These are phyloP conservation scores for Diploptera punctata DNA, from an alignment of 2,888 invertebrate species.

Conservation along the genomic window DNA sequence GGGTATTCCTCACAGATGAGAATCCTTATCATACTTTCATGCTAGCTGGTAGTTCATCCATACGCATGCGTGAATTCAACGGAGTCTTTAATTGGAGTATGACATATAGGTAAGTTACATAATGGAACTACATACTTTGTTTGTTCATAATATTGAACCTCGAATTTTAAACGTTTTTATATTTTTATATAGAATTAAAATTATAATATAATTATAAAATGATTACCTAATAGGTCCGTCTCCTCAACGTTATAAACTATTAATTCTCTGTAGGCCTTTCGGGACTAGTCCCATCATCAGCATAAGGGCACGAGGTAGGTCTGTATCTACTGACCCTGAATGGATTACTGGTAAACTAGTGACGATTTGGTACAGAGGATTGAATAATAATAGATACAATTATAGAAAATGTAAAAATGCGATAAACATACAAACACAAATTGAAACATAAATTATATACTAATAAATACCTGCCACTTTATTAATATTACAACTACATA, in stretches of 20 bases:
- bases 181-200: neutral
- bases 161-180: neutral
- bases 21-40: constrained; percentile 67
- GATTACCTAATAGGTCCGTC: too few relatives aligned
- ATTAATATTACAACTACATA: too few relatives aligned
- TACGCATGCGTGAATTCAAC: constrained; percentile 57
- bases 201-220: neutral
- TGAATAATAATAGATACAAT: neutral
- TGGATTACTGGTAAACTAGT: neutral
- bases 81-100: constrained; percentile 63
- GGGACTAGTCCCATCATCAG: too few relatives aligned
- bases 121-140: neutral
- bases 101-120: constrained; percentile 35
- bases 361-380: too few relatives aligned
- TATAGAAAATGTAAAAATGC: neutral
- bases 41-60: constrained; percentile 49
- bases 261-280: too few relatives aligned
- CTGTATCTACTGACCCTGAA: neutral
- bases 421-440: neutral
- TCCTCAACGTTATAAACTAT: too few relatives aligned
- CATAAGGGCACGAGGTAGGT: too few relatives aligned
- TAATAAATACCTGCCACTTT: too few relatives aligned
- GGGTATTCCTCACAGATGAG: constrained; percentile 75
- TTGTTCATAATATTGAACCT: neutral
- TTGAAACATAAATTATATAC: too few relatives aligned